Evolutionary conservation across 2,888 invertebrate species (phyloP), one percentile per base, ranked within the genome.

Genomic region (Hypomecis atomaria): DNA sequence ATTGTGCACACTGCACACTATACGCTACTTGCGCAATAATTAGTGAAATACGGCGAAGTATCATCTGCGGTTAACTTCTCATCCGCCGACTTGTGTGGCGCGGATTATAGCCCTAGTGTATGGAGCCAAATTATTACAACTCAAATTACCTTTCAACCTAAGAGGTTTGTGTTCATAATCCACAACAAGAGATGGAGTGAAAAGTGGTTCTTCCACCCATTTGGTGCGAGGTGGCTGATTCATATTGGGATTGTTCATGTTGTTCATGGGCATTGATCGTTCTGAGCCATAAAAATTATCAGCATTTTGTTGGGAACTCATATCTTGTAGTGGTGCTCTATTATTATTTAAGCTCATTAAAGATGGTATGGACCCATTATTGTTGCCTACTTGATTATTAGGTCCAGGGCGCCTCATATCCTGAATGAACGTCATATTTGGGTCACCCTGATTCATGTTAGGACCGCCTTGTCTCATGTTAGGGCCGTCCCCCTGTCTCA

Each of bases 111-210:
- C 55, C 53, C 61, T 57, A 63, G 63, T 60, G 66, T 69, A 63
- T 68, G 57, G 52, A 67, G 42, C 34, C 36, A 45, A 11, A 40
- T 53, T 36, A 53, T 38, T n/a, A 52, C 42, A 52, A 59, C 13
- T 56, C 67, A 78, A 71, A 48, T 92, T 93, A 94, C 94, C 92
- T 91, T 92, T 91, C 69, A 89, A 79, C 82, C 91, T 86, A 48
- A 93, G 82, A 67, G 94, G 89, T 82, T 94, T 95, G 83, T 96
- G 96, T 71, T 95, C 94, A 89, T 96, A 96, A 87, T 96, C 96
- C 74, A 95, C 94, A 70, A 96, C 94, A 77, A 94, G 92, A 45
- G 94, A 91, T 69, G 96, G 90, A 58, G 85, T 78, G 69, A 92
- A 88, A 75, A 94, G 84, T 66, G 92, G 92, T 70, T 93, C 93